phyloP scores from a whole-genome alignment of 2,888 invertebrate genomes.

The Timema podura region DNA sequence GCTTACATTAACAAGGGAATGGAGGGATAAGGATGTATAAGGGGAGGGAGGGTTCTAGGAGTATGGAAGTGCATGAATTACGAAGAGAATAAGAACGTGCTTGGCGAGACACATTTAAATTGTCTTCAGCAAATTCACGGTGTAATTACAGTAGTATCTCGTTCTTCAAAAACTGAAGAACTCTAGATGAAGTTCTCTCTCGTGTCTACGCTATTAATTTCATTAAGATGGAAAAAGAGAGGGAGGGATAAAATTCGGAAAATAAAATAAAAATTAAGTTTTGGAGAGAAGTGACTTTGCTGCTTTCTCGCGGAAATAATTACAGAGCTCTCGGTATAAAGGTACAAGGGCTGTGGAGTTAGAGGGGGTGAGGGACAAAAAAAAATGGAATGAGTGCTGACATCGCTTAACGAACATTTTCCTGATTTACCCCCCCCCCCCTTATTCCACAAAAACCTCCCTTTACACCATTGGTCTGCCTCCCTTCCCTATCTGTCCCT shows the following conservation, averaged over 20 bases:
- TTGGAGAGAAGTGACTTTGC: not conserved
- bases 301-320: constrained; percentile 14
- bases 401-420: constrained; percentile 24
- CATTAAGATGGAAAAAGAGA: constrained; percentile 7
- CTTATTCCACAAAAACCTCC: no score
- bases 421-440: constrained; percentile 10
- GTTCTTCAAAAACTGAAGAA: not conserved
- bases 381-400: constrained; percentile 16
- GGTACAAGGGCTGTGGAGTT: not conserved
- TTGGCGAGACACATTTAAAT: constrained; percentile 1
- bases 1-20: not conserved
- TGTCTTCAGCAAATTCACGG: not conserved
- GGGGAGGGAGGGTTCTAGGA: no score
- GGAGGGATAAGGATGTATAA: not conserved
- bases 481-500: no score
- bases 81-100: constrained; percentile 10
- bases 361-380: not conserved
- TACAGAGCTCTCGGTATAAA: constrained; percentile 5
- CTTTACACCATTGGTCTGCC: no score
- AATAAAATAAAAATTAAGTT: not conserved
- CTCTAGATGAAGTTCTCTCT: not conserved
- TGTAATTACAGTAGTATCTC: constrained; percentile 8
- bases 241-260: not conserved
- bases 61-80: no score
- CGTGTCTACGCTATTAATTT: constrained; percentile 14